phyloP scores from a whole-genome alignment of 2,888 invertebrate species.

The Chymomyza procnemis region DNA sequence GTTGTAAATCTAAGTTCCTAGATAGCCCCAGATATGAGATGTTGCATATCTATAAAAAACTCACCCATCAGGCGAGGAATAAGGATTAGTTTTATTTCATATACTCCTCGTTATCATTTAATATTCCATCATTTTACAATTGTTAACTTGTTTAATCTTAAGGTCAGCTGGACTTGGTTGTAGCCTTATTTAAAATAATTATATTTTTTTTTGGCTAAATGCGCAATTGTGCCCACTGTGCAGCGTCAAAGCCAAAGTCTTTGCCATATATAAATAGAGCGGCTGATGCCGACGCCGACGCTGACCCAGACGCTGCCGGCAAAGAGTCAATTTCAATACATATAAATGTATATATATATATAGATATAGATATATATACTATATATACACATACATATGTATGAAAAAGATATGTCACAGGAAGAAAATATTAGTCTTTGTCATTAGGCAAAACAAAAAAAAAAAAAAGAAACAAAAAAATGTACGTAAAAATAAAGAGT shows the following conservation, averaged over 20 bases:
- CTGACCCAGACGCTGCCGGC: slow-evolving; percentile 19
- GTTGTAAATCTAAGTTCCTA: too few relatives aligned
- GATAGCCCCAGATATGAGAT: too few relatives aligned
- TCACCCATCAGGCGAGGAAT: too few relatives aligned
- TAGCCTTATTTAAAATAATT: too few relatives aligned
- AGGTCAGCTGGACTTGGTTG: too few relatives aligned
- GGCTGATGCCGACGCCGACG: slow-evolving; percentile 14
- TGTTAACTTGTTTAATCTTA: too few relatives aligned
- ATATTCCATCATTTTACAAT: too few relatives aligned
- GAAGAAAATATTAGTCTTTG: slow-evolving; percentile 78
- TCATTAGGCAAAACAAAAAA: slow-evolving; percentile 74
- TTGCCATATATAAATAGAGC: slow-evolving; percentile 46
- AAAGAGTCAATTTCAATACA: slow-evolving; percentile 43
- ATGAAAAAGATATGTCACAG: slow-evolving; percentile 75
- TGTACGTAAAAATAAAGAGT: slow-evolving; percentile 9
- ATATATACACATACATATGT: slow-evolving; percentile 16
- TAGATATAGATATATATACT: slow-evolving; percentile 10
- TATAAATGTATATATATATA: slow-evolving; percentile 17
- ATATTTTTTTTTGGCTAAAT: too few relatives aligned
- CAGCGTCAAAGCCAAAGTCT: slow-evolving; percentile 39
- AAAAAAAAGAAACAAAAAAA: slow-evolving; percentile 36
- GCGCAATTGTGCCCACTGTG: slow-evolving; percentile 1
- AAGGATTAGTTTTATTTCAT: too few relatives aligned
- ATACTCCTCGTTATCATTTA: too few relatives aligned
- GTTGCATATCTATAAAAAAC: too few relatives aligned